These are phyloP conservation scores for Aethina tumida DNA, from an alignment of 1,140 invertebrate genomes.

Conservation along the genomic window DNA sequence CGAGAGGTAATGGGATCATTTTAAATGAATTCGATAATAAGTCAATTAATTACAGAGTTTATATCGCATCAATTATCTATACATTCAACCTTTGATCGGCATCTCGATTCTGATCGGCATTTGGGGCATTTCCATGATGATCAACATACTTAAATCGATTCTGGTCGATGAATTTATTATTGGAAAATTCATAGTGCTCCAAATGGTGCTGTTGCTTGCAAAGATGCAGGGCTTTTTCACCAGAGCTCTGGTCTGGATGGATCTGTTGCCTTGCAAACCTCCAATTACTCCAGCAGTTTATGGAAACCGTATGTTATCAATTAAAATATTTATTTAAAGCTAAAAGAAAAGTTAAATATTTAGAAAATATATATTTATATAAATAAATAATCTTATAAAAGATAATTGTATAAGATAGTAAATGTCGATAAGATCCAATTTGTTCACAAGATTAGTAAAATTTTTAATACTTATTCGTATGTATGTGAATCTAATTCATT, in stretches of 20 bases:
- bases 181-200: constrained; percentile 42
- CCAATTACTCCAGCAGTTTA: constrained; percentile 39
- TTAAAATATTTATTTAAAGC: background rate
- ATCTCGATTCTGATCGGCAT: constrained; percentile 49
- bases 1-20: constrained; percentile 50
- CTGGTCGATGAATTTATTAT: constrained; percentile 35
- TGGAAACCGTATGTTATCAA: constrained; percentile 35
- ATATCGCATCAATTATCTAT: constrained; percentile 47
- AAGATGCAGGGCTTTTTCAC: constrained; percentile 43
- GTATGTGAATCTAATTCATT: too few relatives aligned
- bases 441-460: too few relatives aligned
- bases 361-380: too few relatives aligned
- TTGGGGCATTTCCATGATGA: constrained; percentile 51
- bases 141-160: constrained; percentile 38
- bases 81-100: constrained; percentile 46
- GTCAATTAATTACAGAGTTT: constrained; percentile 47
- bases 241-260: constrained; percentile 37
- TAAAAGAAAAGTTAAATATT: background rate
- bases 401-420: too few relatives aligned
- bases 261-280: constrained; percentile 40
- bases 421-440: too few relatives aligned
- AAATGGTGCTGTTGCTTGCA: constrained; percentile 43
- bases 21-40: too few relatives aligned
- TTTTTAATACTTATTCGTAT: too few relatives aligned
- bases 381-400: too few relatives aligned